Conservation (phyloP, 23 tunicate genomes). For the Diplosoma virens region DNA sequence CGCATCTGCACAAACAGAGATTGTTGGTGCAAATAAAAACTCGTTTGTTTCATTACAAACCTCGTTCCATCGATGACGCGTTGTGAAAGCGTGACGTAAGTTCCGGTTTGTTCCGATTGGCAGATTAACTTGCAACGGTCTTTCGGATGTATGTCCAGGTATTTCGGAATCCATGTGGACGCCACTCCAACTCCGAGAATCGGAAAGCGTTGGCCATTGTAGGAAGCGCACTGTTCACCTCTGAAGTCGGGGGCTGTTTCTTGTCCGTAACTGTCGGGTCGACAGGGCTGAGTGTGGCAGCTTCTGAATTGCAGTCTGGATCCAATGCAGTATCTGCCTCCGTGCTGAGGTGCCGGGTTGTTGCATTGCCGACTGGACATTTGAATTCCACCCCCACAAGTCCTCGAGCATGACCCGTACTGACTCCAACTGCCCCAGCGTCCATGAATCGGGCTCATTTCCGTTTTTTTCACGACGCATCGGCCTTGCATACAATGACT, state of each 20-base stretch:
- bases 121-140: constrained; percentile 92
- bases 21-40: not conserved
- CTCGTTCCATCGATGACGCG: constrained; percentile 90
- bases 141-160: constrained; percentile 45
- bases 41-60: too few species aligned
- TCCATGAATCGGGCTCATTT: constrained; percentile 53
- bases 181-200: constrained; percentile 50
- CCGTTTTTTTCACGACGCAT: constrained; percentile 43
- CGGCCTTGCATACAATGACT: constrained; percentile 67
- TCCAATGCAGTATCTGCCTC: constrained; percentile 87
- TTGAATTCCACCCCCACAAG: constrained; percentile 87
- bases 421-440: constrained; percentile 85
- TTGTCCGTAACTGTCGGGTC: constrained; percentile 1
- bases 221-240: constrained; percentile 78
- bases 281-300: constrained; percentile 69
- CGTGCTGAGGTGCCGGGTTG: constrained; percentile 84
- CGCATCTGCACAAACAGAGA: constrained; percentile 46
- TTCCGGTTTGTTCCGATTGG: constrained; percentile 75
- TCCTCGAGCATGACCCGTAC: constrained; percentile 83
- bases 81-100: constrained; percentile 56
- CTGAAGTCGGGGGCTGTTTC: constrained; percentile 57
- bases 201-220: constrained; percentile 82
- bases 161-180: constrained; percentile 83
- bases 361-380: constrained; percentile 91
- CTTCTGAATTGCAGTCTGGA: constrained; percentile 66